phyloP scores from a whole-genome alignment of 2,113 vertebrate species.

The Puntigrus tetrazona region DNA sequence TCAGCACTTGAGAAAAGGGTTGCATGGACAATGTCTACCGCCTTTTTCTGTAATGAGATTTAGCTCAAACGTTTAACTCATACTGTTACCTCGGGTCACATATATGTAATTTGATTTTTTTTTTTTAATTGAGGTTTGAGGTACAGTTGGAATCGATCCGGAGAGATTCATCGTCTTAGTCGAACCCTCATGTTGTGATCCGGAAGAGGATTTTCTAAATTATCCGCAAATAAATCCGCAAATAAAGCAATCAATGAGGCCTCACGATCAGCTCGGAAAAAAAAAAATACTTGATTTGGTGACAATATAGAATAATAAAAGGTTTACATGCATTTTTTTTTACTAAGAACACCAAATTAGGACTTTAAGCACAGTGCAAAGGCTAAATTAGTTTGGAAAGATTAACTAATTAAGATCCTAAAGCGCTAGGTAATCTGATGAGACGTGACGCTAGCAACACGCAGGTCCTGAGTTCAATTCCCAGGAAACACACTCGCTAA shows the following conservation, averaged over 20 bases:
- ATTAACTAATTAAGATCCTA: not conserved
- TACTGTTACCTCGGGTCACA: not conserved
- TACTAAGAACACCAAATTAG: not conserved
- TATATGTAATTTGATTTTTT: not conserved
- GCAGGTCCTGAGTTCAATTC: not conserved
- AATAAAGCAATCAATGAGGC: not conserved
- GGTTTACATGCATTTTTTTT: too few species aligned
- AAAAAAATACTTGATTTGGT: not conserved
- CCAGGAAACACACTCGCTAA: not conserved
- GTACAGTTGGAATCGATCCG: not conserved
- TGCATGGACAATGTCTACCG: slow-evolving; percentile 19
- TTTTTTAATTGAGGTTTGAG: not conserved
- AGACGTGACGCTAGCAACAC: not conserved
- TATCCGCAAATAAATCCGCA: too few species aligned
- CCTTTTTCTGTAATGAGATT: slow-evolving; percentile 18
- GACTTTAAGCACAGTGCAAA: not conserved
- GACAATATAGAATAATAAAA: not conserved
- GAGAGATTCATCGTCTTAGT: not conserved
- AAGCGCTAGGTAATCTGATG: not conserved
- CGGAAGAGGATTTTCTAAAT: not conserved
- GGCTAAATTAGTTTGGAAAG: not conserved
- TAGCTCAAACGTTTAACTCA: not conserved
- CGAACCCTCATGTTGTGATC: not conserved
- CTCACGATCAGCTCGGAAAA: not conserved
- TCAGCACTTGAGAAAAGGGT: slow-evolving; percentile 37